phyloP scores from a whole-genome alignment of 2,888 invertebrate genomes.

The Caenorhabditis wallacei region DNA sequence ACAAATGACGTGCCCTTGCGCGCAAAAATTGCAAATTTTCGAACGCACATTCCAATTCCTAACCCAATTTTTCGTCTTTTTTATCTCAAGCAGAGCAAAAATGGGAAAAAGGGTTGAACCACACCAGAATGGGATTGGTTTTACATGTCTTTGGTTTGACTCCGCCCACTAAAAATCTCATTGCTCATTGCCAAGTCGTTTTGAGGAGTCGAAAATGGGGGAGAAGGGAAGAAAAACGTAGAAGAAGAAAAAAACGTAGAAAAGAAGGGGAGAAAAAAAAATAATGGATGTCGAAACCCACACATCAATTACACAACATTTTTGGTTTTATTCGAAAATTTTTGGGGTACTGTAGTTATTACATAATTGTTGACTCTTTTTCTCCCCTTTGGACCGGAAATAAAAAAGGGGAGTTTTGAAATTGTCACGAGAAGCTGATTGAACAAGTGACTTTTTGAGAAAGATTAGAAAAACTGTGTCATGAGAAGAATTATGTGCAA shows the following conservation, averaged over 20 bases:
- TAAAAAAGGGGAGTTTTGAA: conserved; percentile 7
- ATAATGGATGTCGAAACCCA: conserved; percentile 31
- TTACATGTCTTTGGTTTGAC: conserved; percentile 15
- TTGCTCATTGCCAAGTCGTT: conserved; percentile 20
- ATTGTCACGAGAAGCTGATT: conserved; percentile 34
- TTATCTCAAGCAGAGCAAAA: conserved; percentile 6
- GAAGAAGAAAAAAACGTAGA: no score
- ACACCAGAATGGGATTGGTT: conserved; percentile 32
- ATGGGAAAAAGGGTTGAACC: not conserved
- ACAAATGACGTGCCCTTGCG: conserved; percentile 30
- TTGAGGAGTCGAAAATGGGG: conserved; percentile 5
- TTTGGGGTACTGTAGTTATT: conserved; percentile 26
- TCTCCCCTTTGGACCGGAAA: conserved; percentile 34
- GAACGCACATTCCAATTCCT: conserved; percentile 30
- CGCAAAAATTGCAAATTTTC: conserved; percentile 23
- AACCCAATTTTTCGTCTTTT: conserved; percentile 22
- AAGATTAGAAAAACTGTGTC: conserved; percentile 33
- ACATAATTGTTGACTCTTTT: conserved; percentile 5
- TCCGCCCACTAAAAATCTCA: conserved; percentile 33
- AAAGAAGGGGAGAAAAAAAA: not conserved
- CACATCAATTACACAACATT: conserved; percentile 28
- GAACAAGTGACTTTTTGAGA: conserved; percentile 27
- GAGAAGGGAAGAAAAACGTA: no score
- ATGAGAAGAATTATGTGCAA: conserved; percentile 19
- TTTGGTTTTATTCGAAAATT: conserved; percentile 2